These are phyloP conservation scores for Calliphora vicina DNA, from an alignment of 1,140 invertebrate species.

Conservation along the genomic window DNA sequence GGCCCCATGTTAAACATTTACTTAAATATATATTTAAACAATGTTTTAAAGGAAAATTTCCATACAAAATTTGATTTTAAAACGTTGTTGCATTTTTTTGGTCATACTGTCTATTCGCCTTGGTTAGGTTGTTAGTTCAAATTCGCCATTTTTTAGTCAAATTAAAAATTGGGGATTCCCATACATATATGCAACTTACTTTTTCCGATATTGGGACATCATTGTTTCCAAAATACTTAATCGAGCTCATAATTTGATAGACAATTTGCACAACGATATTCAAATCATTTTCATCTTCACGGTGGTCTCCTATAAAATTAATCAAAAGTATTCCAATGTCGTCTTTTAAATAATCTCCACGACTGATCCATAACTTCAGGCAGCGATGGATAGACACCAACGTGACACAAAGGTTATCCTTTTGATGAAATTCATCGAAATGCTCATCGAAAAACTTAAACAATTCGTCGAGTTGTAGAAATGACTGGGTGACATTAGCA, in stretches of 20 bases:
- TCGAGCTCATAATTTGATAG: conserved; percentile 19
- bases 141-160: too few species aligned
- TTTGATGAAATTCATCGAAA: not conserved
- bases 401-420: not conserved
- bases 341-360: not conserved
- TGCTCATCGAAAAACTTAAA: not conserved
- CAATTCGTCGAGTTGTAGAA: not conserved
- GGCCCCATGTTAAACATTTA: too few species aligned
- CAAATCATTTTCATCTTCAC: conserved; percentile 6
- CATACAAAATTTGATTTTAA: too few species aligned
- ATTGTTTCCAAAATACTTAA: not conserved
- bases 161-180: not conserved
- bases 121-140: too few species aligned
- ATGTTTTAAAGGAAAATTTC: too few species aligned
- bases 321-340: not conserved
- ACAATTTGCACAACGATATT: not conserved
- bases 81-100: too few species aligned
- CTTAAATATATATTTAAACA: too few species aligned
- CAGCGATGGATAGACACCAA: not conserved
- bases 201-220: not conserved
- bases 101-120: too few species aligned
- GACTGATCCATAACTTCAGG: not conserved
- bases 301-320: not conserved
- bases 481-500: not conserved
- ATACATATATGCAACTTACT: not conserved